A percentile compares a stretch with the other conserved stretches of the same genome.
These are phyloP conservation scores for Steatocranus sp. DNA, from an alignment of 2,797 vertebrate genomes.

Conservation along the genomic window DNA sequence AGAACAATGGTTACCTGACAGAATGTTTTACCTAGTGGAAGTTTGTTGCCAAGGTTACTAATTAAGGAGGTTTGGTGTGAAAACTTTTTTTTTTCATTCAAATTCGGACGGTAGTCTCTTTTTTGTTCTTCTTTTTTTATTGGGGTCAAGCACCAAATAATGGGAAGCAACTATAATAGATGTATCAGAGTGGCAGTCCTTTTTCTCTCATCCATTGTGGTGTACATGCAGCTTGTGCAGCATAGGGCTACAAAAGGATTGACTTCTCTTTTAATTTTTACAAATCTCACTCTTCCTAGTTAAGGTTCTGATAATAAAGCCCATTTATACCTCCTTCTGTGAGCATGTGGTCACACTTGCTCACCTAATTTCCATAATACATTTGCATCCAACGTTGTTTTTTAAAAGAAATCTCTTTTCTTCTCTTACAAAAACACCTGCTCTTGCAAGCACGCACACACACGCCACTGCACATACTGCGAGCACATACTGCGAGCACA, in stretches of 20 bases:
- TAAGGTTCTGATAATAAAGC: conserved; percentile 45
- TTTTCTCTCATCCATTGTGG: neutral
- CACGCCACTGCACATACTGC: neutral
- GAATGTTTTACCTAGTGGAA: neutral
- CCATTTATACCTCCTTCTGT: conserved; percentile 47
- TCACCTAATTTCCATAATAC: conserved; percentile 39
- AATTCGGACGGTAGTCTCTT: neutral
- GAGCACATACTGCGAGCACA: too few relatives aligned
- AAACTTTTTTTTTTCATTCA: neutral
- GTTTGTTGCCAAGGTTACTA: neutral
- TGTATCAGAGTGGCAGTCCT: neutral
- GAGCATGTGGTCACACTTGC: conserved; percentile 29
- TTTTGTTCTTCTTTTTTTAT: neutral
- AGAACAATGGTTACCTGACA: neutral
- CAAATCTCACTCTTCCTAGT: conserved; percentile 10
- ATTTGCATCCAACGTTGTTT: too few relatives aligned
- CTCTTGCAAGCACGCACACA: neutral
- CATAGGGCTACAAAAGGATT: neutral
- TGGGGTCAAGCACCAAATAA: neutral
- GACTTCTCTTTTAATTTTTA: neutral
- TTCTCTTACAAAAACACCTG: conserved; percentile 28
- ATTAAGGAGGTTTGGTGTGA: neutral
- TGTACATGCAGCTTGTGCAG: neutral
- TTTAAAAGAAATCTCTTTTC: conserved; percentile 30
- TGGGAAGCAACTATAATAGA: neutral